phyloP scores from a whole-genome alignment of 2,888 invertebrate species.

The Deroplatys truncata region DNA sequence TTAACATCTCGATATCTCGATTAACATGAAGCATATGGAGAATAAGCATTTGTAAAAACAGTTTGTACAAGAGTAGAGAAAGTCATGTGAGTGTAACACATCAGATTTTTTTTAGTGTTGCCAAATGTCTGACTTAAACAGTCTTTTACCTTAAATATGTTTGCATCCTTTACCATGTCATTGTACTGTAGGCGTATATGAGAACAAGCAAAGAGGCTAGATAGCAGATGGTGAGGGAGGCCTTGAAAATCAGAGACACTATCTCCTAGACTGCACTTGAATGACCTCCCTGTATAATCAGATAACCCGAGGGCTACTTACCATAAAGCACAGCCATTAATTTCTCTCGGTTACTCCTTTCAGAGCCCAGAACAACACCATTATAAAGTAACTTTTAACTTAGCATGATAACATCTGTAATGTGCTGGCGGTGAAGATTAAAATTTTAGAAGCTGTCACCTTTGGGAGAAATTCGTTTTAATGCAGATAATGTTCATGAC shows the following conservation, averaged over 20 bases:
- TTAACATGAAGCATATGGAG: too few species aligned
- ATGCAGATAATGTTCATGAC: not conserved
- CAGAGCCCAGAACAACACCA: not conserved
- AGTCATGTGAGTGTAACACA: too few species aligned
- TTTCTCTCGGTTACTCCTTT: not conserved
- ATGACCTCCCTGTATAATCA: not conserved
- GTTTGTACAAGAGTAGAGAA: too few species aligned
- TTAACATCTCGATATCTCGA: too few species aligned
- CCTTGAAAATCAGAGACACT: not conserved
- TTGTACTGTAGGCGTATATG: too few species aligned
- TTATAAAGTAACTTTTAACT: not conserved
- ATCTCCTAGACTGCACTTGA: not conserved
- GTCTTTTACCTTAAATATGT: too few species aligned
- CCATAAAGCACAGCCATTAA: not conserved
- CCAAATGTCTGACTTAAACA: too few species aligned
- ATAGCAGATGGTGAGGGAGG: not conserved
- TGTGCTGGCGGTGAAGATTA: not conserved
- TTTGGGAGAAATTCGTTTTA: not conserved
- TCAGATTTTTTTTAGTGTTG: too few species aligned
- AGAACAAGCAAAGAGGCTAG: too few species aligned
- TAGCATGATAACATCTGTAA: not conserved
- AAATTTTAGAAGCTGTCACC: not conserved
- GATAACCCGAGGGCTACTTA: not conserved
- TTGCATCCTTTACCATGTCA: too few species aligned
- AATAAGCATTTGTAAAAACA: too few species aligned